Base-by-base conservation (phyloP, 2,797 vertebrate species). In the Toxotes lorentzi region DNA sequence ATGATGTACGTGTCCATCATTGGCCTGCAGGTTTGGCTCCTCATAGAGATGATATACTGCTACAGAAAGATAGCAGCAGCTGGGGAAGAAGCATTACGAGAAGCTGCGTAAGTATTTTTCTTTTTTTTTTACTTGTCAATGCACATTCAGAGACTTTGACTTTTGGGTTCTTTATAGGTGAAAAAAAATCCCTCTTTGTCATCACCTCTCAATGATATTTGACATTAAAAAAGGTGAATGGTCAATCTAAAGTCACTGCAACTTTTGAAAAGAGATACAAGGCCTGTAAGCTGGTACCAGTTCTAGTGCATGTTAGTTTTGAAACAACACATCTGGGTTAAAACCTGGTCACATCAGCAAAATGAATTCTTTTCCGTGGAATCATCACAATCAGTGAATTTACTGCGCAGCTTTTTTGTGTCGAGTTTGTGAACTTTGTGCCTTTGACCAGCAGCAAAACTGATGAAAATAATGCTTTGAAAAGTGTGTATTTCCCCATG, bases 1-100 rank as follows among this genome's bases (percentile, higher is more conserved):
- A 98, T 98, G 96, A 98, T 98, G 97, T 98, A 98, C 21, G 96
- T 98, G 63, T 94, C 97, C 71, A 97, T 97, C 70, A 97, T 98
- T 17, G 97, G 97, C 54, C 94, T 98, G 62, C 97, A 97, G 79
- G 90, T 98, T 56, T 98, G 97, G 97, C 95, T 98, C 19, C 95
- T 97, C 88, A 97, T 96, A 0, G 97, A 98, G 95, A 98, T 98
- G 97, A 93, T 98, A 0, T 98, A 98, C 86, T 98, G 97, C 86
- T 98, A 98, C 91, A 94, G 95, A 64, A 98, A 98, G 91, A 97
- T 98, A 0, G 76, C 97, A 0, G 95, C 97, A 0, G 96, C 95
- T 0, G 96, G 97, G 0, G 97, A 98, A n/a, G 96, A 97, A n/a
- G 96, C 96, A 0, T 81, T 97, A 0, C 93, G 97, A 67, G 97